phyloP scores from a whole-genome alignment of 2,797 vertebrate genomes.

The Borostomias antarcticus region DNA sequence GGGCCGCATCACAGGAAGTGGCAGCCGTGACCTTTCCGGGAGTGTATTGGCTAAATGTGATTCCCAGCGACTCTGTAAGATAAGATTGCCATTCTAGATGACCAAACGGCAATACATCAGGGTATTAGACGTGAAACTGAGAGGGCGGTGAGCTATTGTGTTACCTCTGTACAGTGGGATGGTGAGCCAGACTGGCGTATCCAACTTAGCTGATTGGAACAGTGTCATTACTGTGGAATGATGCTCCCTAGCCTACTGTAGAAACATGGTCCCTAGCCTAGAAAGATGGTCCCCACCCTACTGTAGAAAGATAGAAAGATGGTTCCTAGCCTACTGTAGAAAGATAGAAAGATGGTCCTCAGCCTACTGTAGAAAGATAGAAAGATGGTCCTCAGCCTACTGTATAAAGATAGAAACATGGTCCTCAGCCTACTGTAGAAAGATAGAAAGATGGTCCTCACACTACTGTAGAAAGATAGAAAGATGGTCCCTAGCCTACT shows the following conservation, averaged over 20 bases:
- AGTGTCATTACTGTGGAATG: neutral
- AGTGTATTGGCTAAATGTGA: slow-evolving; percentile 16
- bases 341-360: no score
- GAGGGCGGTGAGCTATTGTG: neutral
- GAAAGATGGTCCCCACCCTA: no score
- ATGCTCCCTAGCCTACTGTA: slow-evolving; percentile 20
- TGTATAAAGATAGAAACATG: no score
- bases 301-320: no score
- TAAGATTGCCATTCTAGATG: neutral
- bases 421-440: no score
- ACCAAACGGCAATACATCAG: neutral
- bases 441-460: no score
- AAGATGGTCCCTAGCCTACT: no score
- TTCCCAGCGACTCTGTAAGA: slow-evolving; percentile 6
- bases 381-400: no score
- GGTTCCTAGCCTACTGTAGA: no score
- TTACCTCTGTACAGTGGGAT: neutral
- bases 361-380: no score
- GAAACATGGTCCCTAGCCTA: no score
- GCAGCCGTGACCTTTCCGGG: slow-evolving; percentile 27
- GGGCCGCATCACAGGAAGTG: neutral
- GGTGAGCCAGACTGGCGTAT: neutral
- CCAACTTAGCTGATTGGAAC: neutral
- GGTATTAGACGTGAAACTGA: neutral
- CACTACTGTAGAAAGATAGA: no score